Base-by-base conservation (phyloP, 2,113 vertebrate species). In the Clarias gariepinus region DNA sequence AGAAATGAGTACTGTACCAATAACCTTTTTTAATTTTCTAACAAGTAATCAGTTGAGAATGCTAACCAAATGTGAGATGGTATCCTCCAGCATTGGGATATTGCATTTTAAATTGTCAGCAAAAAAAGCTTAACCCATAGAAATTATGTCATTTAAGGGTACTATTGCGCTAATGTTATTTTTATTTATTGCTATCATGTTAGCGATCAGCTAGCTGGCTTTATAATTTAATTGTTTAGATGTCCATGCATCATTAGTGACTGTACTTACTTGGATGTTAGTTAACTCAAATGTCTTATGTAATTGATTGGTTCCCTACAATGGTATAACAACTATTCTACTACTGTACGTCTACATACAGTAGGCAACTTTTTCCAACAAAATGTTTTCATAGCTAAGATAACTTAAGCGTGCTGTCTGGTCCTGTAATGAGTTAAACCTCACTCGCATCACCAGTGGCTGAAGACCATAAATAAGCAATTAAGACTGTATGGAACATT, bases 401-500 rank as follows among this genome's bases (percentile, higher is more conserved):
- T 80, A 58, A 33, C 28, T 57, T 58, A 5, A 33, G 23, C 53
- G 15, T 0, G 15, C 30, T 61, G 78, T 74, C 57, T 81, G 55
- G 30, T 68, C 55, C 71, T 68, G 5, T 36, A 76, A 28, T 76
- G 21, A 53, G 61, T 53, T 82, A 83, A 87, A 77, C 60, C 15
- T 64, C 6, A 12, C 28, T 23, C 69, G 83, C 61, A 57, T 66
- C 80, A 66, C 23, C 33, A 82, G 77, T 58, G 53, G 25, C 69
- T 28, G 33, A 82, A 81, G 19, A 82, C 57, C 41, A 85, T 74
- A 77, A 87, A 83, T 41, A 87, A 68, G 81, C 60, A 41, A 61
- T 83, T 13, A 58, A 83, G 80, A 83, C 86, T 71, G 47, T 81
- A 87, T 68, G 25, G 89, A 86, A 91, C 0, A 71, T 88, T 89